These are phyloP conservation scores for Styela plicata DNA, from an alignment of 23 tunicate genomes.

Conservation along the genomic window DNA sequence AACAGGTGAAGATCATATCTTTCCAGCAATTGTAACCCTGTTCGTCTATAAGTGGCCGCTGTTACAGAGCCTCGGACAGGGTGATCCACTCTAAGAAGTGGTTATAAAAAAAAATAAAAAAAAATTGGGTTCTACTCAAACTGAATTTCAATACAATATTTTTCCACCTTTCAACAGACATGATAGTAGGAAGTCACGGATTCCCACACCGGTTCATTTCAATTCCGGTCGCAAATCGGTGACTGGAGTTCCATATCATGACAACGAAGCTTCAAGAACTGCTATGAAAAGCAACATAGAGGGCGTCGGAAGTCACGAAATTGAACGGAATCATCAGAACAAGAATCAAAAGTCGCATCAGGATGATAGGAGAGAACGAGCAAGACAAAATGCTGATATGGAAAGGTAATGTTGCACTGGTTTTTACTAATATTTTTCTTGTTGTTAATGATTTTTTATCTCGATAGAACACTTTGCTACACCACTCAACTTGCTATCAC, in stretches of 20 bases:
- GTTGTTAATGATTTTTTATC: too few relatives aligned
- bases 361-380: neutral
- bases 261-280: neutral
- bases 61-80: too few relatives aligned
- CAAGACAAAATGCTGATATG: neutral
- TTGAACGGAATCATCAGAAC: neutral
- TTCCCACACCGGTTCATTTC: constrained; percentile 31
- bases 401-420: neutral
- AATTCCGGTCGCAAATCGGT: constrained; percentile 28
- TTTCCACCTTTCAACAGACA: neutral
- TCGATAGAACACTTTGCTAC: too few relatives aligned
- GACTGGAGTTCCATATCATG: constrained; percentile 18
- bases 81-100: too few relatives aligned
- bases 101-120: too few relatives aligned
- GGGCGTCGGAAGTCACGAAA: constrained; percentile 28
- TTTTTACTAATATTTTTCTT: too few relatives aligned
- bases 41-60: too few relatives aligned
- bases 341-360: neutral
- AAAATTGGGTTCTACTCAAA: too few relatives aligned
- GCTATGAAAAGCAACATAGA: constrained; percentile 28
- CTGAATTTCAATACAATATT: too few relatives aligned
- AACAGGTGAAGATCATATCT: too few relatives aligned
- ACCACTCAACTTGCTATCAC: too few relatives aligned
- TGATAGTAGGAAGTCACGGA: constrained; percentile 20
- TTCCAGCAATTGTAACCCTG: too few relatives aligned